phyloP scores from a whole-genome alignment of 2,113 vertebrate genomes.

The Pristiophorus japonicus region DNA sequence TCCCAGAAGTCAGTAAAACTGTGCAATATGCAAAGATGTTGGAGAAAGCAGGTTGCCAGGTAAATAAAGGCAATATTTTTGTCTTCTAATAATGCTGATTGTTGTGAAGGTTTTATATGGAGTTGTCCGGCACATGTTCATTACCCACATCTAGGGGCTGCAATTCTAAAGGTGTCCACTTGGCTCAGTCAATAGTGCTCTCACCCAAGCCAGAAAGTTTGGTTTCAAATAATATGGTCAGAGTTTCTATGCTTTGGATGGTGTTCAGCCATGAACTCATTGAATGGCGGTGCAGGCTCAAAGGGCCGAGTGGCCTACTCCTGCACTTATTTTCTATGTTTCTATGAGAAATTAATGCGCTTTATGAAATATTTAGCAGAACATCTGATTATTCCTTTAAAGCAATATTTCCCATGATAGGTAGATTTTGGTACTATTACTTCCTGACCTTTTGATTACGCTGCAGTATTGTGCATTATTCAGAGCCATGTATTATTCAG shows the following conservation, averaged over 20 bases:
- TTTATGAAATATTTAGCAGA: not conserved
- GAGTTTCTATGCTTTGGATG: not conserved
- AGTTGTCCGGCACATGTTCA: not conserved
- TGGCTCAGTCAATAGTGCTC: not conserved
- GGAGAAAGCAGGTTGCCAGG: slow-evolving; percentile 94
- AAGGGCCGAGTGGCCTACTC: too few species aligned
- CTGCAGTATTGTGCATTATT: not conserved
- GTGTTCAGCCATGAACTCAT: too few species aligned
- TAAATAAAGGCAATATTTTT: slow-evolving; percentile 45
- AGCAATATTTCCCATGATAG: not conserved
- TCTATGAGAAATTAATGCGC: not conserved
- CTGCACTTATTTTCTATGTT: too few species aligned
- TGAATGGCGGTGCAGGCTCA: too few species aligned
- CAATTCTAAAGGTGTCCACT: not conserved
- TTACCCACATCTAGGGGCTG: not conserved
- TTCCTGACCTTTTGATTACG: not conserved
- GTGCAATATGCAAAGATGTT: slow-evolving; percentile 88
- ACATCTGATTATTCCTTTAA: not conserved
- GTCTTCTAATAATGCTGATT: not conserved
- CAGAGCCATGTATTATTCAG: not conserved
- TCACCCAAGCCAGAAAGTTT: not conserved
- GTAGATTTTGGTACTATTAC: not conserved
- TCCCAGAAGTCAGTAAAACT: slow-evolving; percentile 84
- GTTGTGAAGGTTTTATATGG: not conserved
- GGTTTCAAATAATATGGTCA: not conserved